Evolutionary conservation across 2,797 vertebrate genomes (phyloP).

Genomic region (Lindbergichthys nudifrons): DNA sequence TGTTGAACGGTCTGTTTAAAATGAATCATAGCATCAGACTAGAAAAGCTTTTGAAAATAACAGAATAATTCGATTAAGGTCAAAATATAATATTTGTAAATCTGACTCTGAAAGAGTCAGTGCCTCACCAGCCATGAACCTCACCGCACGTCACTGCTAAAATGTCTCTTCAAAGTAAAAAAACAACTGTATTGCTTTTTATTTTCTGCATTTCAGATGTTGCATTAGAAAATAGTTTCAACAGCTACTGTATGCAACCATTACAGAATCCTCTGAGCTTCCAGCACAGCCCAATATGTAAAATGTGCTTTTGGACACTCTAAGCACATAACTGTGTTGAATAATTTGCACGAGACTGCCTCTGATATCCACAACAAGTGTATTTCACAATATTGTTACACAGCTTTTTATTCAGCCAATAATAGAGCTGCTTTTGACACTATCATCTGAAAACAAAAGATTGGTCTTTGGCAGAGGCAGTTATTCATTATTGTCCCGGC

Average conservation of each 20-base stretch:
- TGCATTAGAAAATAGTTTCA: slow-evolving; percentile 59
- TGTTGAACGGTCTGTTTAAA: too few species aligned
- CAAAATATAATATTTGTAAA: too few species aligned
- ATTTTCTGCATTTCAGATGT: slow-evolving; percentile 45
- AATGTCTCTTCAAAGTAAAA: slow-evolving; percentile 14
- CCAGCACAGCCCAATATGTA: slow-evolving; percentile 42
- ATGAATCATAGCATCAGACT: too few species aligned
- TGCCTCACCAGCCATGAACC: too few species aligned
- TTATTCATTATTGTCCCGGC: slow-evolving; percentile 38
- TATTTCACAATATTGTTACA: slow-evolving; percentile 60
- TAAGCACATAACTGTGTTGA: slow-evolving; percentile 54
- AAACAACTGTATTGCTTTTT: slow-evolving; percentile 17
- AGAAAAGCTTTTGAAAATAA: too few species aligned
- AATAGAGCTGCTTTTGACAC: slow-evolving; percentile 51
- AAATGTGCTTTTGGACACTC: slow-evolving; percentile 62
- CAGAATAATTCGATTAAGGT: too few species aligned
- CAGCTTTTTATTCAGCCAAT: slow-evolving; percentile 54
- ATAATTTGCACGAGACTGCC: slow-evolving; percentile 38
- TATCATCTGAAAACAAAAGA: slow-evolving; percentile 47
- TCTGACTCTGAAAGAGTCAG: too few species aligned
- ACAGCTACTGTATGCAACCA: slow-evolving; percentile 55
- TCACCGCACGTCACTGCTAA: too few species aligned
- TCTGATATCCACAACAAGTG: slow-evolving; percentile 47
- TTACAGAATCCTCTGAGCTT: slow-evolving; percentile 58
- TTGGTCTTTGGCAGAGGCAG: slow-evolving; percentile 49